Conservation (phyloP, 2,113 vertebrate genomes). For the Poeciliopsis prolifica region DNA sequence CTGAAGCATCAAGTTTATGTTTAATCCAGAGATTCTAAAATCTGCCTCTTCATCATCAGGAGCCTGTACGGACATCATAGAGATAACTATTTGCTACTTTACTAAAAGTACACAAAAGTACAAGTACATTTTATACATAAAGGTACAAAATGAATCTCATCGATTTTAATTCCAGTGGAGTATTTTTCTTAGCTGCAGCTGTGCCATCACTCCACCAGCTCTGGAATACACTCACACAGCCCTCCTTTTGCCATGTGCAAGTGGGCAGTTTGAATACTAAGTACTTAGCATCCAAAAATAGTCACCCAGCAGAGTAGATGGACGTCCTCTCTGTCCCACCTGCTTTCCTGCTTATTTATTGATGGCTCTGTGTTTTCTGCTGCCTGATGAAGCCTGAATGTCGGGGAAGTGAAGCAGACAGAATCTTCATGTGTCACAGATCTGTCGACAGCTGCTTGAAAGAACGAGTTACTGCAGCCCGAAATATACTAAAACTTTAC, state of each 20-base stretch:
- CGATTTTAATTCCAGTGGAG: neutral
- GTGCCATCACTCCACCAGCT: slow-evolving; percentile 3
- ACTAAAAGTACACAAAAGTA: no score
- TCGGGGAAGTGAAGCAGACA: slow-evolving; percentile 4
- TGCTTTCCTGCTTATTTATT: slow-evolving; percentile 71
- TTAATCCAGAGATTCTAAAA: no score
- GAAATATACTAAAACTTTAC: neutral
- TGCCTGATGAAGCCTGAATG: slow-evolving; percentile 47
- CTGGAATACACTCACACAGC: slow-evolving; percentile 23
- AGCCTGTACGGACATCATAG: no score
- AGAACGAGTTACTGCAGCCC: slow-evolving; percentile 9
- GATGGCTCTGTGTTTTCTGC: slow-evolving; percentile 59
- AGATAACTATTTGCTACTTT: no score
- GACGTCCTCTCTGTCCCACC: slow-evolving; percentile 48
- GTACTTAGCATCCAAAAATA: slow-evolving; percentile 62
- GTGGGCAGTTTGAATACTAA: slow-evolving; percentile 50
- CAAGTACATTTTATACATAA: no score
- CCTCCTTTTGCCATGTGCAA: slow-evolving; percentile 21
- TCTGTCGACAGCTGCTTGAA: slow-evolving; percentile 31
- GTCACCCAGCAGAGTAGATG: slow-evolving; percentile 48
- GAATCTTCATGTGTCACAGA: slow-evolving; percentile 37
- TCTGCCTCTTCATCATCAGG: no score
- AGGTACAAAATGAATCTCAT: neutral
- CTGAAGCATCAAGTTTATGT: no score
- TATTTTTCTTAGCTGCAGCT: neutral